Evolutionary conservation across 2,113 vertebrate species (phyloP), one percentile per base, ranked within the genome.

Genomic region (Drymodes brunneopygia): DNA sequence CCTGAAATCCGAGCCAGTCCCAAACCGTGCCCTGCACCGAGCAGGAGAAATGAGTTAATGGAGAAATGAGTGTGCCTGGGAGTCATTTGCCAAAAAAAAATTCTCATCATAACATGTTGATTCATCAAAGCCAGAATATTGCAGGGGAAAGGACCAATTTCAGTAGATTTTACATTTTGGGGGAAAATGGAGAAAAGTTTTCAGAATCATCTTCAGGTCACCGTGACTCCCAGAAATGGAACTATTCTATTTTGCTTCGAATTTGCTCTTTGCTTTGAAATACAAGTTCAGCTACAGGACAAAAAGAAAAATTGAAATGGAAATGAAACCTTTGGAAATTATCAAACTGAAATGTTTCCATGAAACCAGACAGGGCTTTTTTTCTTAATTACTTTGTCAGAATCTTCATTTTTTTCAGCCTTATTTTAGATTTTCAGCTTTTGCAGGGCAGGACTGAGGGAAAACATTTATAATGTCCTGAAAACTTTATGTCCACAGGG

Each of bases 271-370:
- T 48, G 54, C 92, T 96, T 95, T 92, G 91, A 95, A 92, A 95
- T 61, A 14, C 20, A 81, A 83, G 88, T 93, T 95, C 94, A 93
- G 86, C 86, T 62, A 86, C 82, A 80, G 80, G 71, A 92, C 82
- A 21, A 57, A 94, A 92, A 80, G 33, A 33, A 73, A 94, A 90
- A 95, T 86, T 96, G 88, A 94, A 93, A 93, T 94, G 79, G 87
- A 95, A 95, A 94, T 93, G 67, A 94, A 96, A 93, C 87, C 78
- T 80, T 85, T 85, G 74, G 81, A 95, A 96, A 96, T 86, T 66
- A 83, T 88, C 79, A 90, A 92, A 86, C 50, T 16, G 58, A 93
- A 86, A 92, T 54, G 35, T 86, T 95, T 77, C 92, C 64, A 38
- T 53, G 67, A 88, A 94, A 94, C 71, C 72, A 95, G 94, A 25